A percentile compares a stretch with the other conserved stretches of the same genome.
These are phyloP conservation scores for Picathartes gymnocephalus DNA, from an alignment of 2,113 vertebrate genomes.

Conservation along the genomic window DNA sequence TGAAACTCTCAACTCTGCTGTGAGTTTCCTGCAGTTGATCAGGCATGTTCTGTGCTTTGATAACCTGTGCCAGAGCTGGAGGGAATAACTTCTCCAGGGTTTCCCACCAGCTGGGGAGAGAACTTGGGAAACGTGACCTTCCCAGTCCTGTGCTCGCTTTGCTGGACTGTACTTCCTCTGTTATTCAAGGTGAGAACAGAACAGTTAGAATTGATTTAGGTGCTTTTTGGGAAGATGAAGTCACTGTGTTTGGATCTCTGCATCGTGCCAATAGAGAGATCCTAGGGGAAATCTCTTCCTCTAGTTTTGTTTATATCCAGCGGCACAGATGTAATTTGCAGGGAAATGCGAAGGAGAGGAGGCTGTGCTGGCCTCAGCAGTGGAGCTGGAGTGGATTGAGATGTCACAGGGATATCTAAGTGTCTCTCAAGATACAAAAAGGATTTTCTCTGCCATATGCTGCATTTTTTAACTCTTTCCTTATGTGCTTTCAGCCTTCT, in stretches of 20 bases:
- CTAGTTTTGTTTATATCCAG: constrained; percentile 41
- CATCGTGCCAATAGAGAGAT: constrained; percentile 27
- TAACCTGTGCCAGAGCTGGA: not conserved
- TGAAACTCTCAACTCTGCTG: not conserved
- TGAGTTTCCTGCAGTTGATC: not conserved
- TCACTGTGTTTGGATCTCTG: constrained; percentile 46
- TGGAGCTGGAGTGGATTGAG: not conserved
- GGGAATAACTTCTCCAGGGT: not conserved
- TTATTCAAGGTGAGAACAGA: constrained; percentile 54
- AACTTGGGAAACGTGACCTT: constrained; percentile 29
- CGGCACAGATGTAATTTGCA: constrained; percentile 51
- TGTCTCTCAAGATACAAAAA: not conserved
- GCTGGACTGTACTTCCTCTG: constrained; percentile 26
- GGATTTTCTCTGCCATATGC: not conserved
- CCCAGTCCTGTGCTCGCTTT: not conserved
- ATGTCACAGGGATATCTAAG: constrained; percentile 28
- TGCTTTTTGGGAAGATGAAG: constrained; percentile 60
- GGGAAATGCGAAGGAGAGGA: constrained; percentile 45
- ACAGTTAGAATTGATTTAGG: constrained; percentile 9
- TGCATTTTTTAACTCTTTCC: not conserved
- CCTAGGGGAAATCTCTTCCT: constrained; percentile 62
- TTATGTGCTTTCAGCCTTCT: not conserved
- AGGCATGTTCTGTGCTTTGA: not conserved
- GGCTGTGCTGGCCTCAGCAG: constrained; percentile 55
- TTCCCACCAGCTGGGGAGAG: constrained; percentile 13